phyloP scores from a whole-genome alignment of 2,113 vertebrate species.

The Glareola pratincola region DNA sequence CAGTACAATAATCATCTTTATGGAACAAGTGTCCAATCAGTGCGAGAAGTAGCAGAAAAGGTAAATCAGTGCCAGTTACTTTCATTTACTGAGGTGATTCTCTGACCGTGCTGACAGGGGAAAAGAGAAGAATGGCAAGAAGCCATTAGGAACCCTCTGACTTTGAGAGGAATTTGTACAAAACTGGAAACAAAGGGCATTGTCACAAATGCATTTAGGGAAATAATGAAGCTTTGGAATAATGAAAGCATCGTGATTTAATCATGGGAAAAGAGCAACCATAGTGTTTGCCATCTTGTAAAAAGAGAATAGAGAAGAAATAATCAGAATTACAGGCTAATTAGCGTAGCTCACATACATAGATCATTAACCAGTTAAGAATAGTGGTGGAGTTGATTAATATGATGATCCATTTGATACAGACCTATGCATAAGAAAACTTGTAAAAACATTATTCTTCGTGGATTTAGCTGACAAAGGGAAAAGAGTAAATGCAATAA shows the following conservation, averaged over 20 bases:
- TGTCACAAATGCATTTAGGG: background rate
- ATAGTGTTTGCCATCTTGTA: background rate
- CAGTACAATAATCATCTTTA: conserved; percentile 98
- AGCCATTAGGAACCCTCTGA: background rate
- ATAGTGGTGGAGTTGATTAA: background rate
- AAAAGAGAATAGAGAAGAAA: background rate
- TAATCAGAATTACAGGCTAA: background rate
- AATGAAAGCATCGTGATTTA: background rate
- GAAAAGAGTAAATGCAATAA: background rate
- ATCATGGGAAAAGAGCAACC: background rate
- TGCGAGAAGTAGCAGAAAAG: conserved; percentile 95
- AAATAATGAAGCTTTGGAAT: background rate
- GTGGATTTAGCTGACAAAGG: background rate
- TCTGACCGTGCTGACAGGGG: background rate
- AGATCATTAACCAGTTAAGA: background rate
- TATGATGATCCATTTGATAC: background rate
- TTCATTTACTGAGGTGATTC: background rate
- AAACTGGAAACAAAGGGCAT: background rate
- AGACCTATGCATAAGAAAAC: background rate
- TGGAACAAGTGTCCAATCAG: conserved; percentile 97
- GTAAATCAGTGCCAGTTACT: conserved; percentile 63
- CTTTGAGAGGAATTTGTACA: background rate
- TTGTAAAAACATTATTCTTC: background rate
- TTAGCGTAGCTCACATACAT: background rate
- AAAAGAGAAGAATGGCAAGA: background rate